Conservation (phyloP, 2,113 vertebrate genomes). For the Aldabrachelys gigantea region DNA sequence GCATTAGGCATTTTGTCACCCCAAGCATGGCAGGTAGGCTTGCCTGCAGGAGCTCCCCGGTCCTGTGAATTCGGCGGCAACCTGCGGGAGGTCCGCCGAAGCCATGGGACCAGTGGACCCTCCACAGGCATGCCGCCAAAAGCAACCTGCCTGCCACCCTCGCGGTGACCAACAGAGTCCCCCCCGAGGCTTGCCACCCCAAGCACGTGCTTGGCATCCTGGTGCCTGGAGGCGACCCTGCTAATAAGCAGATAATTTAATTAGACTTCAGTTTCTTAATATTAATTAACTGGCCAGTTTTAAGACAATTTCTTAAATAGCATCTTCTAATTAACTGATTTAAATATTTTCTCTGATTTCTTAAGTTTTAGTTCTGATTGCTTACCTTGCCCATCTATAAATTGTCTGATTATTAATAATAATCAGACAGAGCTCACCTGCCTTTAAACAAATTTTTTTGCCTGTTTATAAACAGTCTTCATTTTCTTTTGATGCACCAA, state of each 20-base stretch:
- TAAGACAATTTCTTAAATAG: not conserved
- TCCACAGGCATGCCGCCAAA: no score
- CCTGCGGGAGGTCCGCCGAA: no score
- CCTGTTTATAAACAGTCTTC: not conserved
- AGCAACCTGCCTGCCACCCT: no score
- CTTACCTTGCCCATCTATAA: not conserved
- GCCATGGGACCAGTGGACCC: no score
- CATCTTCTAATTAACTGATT: not conserved
- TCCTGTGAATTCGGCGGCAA: no score
- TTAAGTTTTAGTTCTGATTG: not conserved
- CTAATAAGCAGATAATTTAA: not conserved
- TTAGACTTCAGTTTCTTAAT: not conserved
- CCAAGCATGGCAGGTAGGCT: no score
- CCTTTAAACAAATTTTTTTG: not conserved
- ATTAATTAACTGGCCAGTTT: not conserved
- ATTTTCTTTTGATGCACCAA: not conserved
- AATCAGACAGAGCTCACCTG: not conserved
- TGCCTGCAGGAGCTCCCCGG: no score
- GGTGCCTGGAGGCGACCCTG: no score
- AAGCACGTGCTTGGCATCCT: no score
- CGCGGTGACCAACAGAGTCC: no score
- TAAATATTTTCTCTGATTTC: not conserved
- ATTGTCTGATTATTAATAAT: not conserved
- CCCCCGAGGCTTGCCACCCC: no score
- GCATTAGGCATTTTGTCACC: no score